These are phyloP conservation scores for Penaeus vannamei DNA, from an alignment of 1,140 invertebrate genomes.

Conservation along the genomic window DNA sequence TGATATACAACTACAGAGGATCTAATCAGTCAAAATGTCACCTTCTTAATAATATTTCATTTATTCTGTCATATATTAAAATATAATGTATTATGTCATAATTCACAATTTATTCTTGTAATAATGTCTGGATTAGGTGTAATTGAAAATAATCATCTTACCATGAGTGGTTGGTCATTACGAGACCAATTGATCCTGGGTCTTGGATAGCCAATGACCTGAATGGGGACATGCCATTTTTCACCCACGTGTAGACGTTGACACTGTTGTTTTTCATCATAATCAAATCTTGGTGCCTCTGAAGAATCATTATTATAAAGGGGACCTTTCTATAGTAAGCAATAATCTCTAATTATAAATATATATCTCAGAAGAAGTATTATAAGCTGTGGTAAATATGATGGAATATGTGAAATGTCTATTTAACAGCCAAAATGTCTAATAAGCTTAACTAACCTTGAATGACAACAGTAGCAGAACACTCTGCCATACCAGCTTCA, in stretches of 20 bases:
- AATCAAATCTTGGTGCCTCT: conserved; percentile 78
- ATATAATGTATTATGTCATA: no score
- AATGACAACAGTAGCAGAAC: conserved; percentile 78
- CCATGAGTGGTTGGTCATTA: conserved; percentile 75
- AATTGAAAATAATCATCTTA: neutral
- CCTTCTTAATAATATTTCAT: no score
- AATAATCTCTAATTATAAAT: neutral
- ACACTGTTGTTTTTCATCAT: conserved; percentile 77
- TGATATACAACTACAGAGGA: no score
- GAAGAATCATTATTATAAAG: conserved; percentile 42
- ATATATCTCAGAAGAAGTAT: neutral
- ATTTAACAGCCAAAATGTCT: neutral
- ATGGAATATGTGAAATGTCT: neutral
- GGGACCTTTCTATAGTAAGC: neutral
- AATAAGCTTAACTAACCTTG: conserved; percentile 72
- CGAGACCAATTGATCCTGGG: conserved; percentile 80
- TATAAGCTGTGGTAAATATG: neutral
- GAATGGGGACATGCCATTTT: conserved; percentile 78
- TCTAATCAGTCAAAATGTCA: no score
- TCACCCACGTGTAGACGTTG: conserved; percentile 77
- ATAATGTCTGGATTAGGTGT: no score
- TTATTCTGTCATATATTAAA: no score
- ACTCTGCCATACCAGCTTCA: conserved; percentile 81
- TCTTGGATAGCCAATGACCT: conserved; percentile 78
- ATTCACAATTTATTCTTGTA: no score